Percentiles rank a stretch among this genome's conserved stretches.
Conservation (phyloP, 2,113 vertebrate species). For the Platycercus adscitus region DNA sequence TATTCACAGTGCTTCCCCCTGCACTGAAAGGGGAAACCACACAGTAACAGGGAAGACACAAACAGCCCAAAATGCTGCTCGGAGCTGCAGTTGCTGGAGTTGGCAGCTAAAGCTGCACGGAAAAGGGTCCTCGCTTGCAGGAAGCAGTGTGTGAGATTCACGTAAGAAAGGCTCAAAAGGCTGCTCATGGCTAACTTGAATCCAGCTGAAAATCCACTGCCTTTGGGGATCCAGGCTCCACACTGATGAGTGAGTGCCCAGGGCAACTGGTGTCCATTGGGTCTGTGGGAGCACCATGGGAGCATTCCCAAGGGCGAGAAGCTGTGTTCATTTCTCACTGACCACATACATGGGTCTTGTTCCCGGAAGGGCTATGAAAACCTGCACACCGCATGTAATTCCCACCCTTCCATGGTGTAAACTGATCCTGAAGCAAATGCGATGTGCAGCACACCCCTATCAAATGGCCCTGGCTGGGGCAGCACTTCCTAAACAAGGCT, state of each 20-base stretch:
- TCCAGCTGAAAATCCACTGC: background rate
- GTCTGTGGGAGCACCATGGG: rapidly evolving
- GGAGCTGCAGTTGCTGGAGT: background rate
- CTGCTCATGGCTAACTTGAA: background rate
- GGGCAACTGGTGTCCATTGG: background rate
- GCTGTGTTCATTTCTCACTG: background rate
- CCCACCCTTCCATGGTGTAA: background rate
- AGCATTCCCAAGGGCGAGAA: background rate
- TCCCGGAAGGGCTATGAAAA: background rate
- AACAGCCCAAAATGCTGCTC: rapidly evolving
- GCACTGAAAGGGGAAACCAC: background rate
- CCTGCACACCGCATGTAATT: background rate
- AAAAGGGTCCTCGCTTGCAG: background rate
- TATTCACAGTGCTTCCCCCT: background rate
- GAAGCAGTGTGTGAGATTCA: background rate
- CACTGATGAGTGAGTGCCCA: rapidly evolving
- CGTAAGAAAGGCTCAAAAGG: background rate
- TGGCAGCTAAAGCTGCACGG: background rate
- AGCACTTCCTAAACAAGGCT: background rate
- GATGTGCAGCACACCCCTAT: background rate
- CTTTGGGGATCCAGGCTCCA: background rate
- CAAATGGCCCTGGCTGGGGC: background rate
- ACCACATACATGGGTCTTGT: rapidly evolving
- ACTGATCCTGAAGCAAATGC: background rate
- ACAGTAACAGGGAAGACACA: background rate